Percentiles rank a stretch among this genome's conserved stretches.
Evolutionary conservation across 2,888 invertebrate genomes (phyloP).

Genomic region (Cyaniris semiargus): DNA sequence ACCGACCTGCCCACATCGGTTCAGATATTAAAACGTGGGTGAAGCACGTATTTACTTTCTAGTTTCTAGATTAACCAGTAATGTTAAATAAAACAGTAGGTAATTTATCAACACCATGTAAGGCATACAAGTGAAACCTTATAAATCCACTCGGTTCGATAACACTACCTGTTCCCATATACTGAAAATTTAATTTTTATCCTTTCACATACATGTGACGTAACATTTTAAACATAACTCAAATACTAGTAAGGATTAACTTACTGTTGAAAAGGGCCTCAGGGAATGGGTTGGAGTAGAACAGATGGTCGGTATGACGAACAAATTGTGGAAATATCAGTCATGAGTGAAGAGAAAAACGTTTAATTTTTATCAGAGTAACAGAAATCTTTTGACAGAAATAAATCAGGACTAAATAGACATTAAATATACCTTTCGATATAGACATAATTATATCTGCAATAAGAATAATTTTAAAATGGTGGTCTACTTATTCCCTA

Average conservation of each 20-base stretch:
- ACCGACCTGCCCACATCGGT: constrained; percentile 33
- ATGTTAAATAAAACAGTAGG: constrained; percentile 39
- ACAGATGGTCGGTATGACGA: constrained; percentile 3
- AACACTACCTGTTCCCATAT: neutral
- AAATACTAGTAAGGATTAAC: neutral
- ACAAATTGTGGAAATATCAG: neutral
- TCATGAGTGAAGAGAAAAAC: neutral
- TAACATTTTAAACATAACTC: neutral
- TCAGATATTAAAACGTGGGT: constrained; percentile 35
- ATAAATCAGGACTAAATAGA: neutral
- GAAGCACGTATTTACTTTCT: constrained; percentile 36
- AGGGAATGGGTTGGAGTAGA: neutral
- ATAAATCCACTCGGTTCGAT: constrained; percentile 26
- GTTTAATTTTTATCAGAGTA: neutral
- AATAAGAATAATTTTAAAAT: too few relatives aligned
- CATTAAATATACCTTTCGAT: too few relatives aligned
- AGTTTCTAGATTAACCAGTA: constrained; percentile 37
- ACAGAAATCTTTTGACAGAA: neutral
- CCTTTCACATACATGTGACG: constrained; percentile 14
- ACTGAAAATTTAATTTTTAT: constrained; percentile 3
- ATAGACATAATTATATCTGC: too few relatives aligned
- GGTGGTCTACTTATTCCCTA: too few relatives aligned
- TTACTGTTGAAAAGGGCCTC: neutral
- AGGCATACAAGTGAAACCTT: constrained; percentile 36
- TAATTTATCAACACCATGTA: constrained; percentile 37